Base-by-base conservation (phyloP, 2,113 vertebrate genomes). In the Perca fluviatilis region DNA sequence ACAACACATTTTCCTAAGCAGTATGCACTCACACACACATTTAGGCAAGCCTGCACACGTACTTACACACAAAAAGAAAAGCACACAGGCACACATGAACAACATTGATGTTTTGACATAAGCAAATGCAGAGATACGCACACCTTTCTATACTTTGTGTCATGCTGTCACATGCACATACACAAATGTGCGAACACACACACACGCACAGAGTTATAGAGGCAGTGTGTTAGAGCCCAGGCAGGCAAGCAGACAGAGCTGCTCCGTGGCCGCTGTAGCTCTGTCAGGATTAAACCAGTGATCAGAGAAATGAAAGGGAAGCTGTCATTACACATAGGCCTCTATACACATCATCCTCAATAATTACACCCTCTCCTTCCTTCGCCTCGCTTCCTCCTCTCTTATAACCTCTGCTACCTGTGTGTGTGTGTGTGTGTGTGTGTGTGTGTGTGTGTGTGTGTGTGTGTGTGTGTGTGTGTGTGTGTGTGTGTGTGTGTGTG, bases 241-340 rank as follows among this genome's bases (percentile, higher is more conserved):
- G 71, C 79, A 73, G 67, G 64, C 58, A 74, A 63, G 80, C 82
- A 84, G 79, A 51, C 69, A 63, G 57, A 83, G 87, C 83, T 71
- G 90, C 86, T 85, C 80, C 30, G 67, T 73, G 79, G 86, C 81
- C 66, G 89, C 79, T 91, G 93, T 86, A 88, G 90, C 85, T 94
- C 88, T 90, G 91, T 91, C 89, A 89, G 93, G 91, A 94, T 93
- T 92, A 93, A 94, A 91, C 86, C 85, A 91, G 84, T 88, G 91
- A 93, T 94, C 91, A 93, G 91, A 89, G 91, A 91, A 94, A 94
- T 93, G 88, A 95, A 94, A 93, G 93, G 90, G 74, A 90, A 86
- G 92, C 92, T 89, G 92, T 92, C 94, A 82, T 88, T 91, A 85
- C 88, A 76, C 88, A 91, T 92, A 80, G 91, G 86, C 90, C 82